phyloP scores from a whole-genome alignment of 2,888 invertebrate genomes.

The Steromphala cineraria region DNA sequence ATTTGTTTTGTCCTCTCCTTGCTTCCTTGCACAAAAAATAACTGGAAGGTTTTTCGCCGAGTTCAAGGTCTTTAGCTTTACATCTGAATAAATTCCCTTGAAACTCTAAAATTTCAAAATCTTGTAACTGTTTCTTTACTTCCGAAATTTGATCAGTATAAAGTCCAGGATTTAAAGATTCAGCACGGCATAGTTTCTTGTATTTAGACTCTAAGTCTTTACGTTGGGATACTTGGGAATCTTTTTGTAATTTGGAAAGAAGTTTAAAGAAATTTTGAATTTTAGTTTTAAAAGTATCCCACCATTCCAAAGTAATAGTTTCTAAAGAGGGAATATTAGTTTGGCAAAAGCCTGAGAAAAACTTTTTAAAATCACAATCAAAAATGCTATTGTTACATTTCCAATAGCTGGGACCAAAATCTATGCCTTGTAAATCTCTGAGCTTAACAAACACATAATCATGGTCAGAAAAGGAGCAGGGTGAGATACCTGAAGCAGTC shows the following conservation, averaged over 20 bases:
- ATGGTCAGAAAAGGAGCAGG: background rate
- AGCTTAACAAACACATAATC: background rate
- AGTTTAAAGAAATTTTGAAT: background rate
- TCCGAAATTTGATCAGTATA: conserved; percentile 32
- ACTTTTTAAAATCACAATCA: background rate
- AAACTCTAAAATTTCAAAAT: background rate
- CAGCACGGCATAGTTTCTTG: background rate
- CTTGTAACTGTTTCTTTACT: background rate
- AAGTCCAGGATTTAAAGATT: background rate
- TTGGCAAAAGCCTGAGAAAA: background rate
- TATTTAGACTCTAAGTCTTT: background rate
- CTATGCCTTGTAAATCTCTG: background rate
- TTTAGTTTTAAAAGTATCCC: background rate
- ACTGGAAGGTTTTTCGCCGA: conserved; percentile 11
- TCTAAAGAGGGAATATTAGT: background rate
- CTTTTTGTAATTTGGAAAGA: background rate
- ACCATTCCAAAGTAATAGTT: background rate
- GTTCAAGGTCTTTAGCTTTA: background rate
- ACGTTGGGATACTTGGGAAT: background rate
- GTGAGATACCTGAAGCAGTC: background rate
- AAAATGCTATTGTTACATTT: background rate
- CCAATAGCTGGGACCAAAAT: background rate
- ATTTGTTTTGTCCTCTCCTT: conserved; percentile 9
- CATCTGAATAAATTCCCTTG: conserved; percentile 17
- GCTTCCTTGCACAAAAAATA: conserved; percentile 19